phyloP scores from a whole-genome alignment of 2,797 vertebrate genomes.

The Salmo trutta region DNA sequence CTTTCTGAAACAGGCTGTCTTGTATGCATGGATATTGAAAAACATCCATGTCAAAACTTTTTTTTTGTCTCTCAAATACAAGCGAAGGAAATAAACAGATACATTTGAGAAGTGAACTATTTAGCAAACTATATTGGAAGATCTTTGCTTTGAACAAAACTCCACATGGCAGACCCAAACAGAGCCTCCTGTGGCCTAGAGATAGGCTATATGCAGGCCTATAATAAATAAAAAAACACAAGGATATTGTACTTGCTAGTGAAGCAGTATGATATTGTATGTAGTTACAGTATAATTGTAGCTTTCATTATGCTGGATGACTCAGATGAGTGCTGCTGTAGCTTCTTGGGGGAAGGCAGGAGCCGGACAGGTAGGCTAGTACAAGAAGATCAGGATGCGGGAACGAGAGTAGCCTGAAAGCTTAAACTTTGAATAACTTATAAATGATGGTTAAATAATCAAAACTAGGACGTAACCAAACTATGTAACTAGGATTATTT shows the following conservation, averaged over 20 bases:
- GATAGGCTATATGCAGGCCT: neutral
- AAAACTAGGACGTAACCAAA: no score
- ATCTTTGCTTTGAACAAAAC: slow-evolving; percentile 51
- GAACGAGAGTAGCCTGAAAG: no score
- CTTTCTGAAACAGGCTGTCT: neutral
- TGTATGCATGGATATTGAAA: neutral
- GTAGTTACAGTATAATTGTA: neutral
- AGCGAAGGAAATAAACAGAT: neutral
- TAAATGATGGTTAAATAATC: no score
- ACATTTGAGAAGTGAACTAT: slow-evolving; percentile 20
- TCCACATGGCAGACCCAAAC: neutral
- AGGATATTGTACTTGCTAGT: neutral
- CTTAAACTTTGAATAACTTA: no score
- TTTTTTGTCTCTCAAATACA: neutral
- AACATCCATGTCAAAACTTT: no score
- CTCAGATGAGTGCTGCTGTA: no score
- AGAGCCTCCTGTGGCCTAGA: slow-evolving; percentile 31
- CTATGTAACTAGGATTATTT: no score
- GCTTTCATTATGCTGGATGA: neutral
- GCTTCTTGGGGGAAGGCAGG: no score
- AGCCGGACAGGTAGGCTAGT: no score
- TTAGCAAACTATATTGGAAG: neutral
- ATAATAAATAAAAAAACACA: neutral
- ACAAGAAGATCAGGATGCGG: no score
- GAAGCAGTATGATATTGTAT: neutral